Base-by-base conservation (phyloP, 2,888 invertebrate genomes). In the Spilarctia lutea region DNA sequence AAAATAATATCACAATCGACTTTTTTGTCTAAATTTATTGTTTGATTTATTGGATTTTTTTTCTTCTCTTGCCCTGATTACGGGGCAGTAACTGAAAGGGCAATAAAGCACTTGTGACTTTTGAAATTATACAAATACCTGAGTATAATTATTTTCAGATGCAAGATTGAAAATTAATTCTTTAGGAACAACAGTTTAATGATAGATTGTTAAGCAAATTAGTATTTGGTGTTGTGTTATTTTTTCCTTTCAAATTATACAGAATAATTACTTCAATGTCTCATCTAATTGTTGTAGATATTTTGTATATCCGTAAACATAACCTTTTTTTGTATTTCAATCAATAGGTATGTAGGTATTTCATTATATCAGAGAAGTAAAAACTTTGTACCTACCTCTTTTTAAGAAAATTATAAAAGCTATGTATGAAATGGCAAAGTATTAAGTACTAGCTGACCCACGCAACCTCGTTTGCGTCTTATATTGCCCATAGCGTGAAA, bases 1-100 rank as follows among this genome's bases (percentile, higher is more conserved):
- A 76, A 30, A 60, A 42, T 20, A 18, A n/a, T 24, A n/a, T 48
- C 48, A 24, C 24, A 66, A 67, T 76, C 71, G 52, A 68, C 18
- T 39, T 48, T 52, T 72, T n/a, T n/a, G 16, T 11, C 16, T 20
- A 8, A 30, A 18, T 27, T 60, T 27, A 30, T 1, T 30, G 30
- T 27, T 30, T 30, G 30, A 63, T 63, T 63, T 63, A 8, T 30
- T 63, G 8, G 2, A 52, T 2, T n/a, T n/a, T 20, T 48, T 7
- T 6, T 13, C 42, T 2, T 6, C 13, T 18, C 45, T 18, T 45
- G 16, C 45, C 13, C 42, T 11, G 16, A 45, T 45, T 18, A 3
- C 16, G 18, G 45, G 4, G 45, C 13, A 18, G 45, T 13, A 45
- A 45, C 42, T 45, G 45, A 2, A 45, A 45, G 45, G 45, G 0